phyloP scores from a whole-genome alignment of 2,113 vertebrate species.

The Casuarius casuarius region DNA sequence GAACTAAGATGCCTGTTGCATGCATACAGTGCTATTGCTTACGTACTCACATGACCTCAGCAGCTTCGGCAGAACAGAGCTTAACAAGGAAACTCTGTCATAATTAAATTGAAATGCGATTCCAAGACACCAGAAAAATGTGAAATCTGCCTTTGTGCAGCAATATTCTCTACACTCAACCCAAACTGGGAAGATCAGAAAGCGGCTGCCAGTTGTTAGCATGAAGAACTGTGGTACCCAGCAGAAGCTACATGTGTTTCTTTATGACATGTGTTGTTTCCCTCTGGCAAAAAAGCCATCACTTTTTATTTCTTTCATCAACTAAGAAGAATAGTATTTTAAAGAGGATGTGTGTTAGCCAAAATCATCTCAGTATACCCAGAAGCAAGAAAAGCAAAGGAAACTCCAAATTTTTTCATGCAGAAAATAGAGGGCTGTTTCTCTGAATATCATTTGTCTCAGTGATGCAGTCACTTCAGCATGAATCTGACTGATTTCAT shows the following conservation, averaged over 20 bases:
- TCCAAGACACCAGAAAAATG: not conserved
- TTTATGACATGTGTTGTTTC: not conserved
- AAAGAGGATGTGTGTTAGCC: not conserved
- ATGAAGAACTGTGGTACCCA: not conserved
- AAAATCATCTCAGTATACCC: not conserved
- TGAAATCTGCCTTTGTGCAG: not conserved
- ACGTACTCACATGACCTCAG: not conserved
- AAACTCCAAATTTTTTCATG: not conserved
- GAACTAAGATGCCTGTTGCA: not conserved
- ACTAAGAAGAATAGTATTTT: not conserved
- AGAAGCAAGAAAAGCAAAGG: not conserved
- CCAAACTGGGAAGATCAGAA: not conserved
- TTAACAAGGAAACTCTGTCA: not conserved
- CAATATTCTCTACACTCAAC: not conserved
- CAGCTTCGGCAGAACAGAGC: not conserved
- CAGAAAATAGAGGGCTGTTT: not conserved
- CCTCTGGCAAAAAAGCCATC: not conserved
- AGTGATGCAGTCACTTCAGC: not conserved
- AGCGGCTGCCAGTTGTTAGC: not conserved
- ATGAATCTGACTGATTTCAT: constrained; percentile 17
- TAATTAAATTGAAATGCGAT: not conserved
- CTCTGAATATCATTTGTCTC: not conserved
- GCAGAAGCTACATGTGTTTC: not conserved
- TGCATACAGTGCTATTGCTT: not conserved
- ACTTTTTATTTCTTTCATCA: not conserved